phyloP scores from a whole-genome alignment of 2,888 invertebrate species.

The Pteria penguin region DNA sequence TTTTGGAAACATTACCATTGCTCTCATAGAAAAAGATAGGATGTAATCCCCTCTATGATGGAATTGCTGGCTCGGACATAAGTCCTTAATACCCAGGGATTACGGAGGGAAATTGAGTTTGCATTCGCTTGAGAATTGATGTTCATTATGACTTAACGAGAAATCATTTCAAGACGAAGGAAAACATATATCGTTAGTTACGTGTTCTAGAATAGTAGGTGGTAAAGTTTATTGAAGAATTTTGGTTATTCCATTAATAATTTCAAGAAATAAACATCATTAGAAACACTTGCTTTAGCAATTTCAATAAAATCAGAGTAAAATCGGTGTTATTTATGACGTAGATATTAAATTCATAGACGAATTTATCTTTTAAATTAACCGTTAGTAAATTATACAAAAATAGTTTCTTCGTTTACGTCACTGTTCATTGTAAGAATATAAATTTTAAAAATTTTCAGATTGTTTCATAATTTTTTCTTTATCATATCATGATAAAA shows the following conservation, averaged over 20 bases:
- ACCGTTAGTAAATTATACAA: no score
- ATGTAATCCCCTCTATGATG: slow-evolving; percentile 46
- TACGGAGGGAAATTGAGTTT: slow-evolving; percentile 50
- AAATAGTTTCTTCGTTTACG: no score
- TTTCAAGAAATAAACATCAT: not conserved
- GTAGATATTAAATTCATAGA: no score
- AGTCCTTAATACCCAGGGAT: slow-evolving; percentile 47
- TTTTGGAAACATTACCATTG: slow-evolving; percentile 41
- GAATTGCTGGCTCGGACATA: slow-evolving; percentile 45
- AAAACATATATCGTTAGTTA: not conserved
- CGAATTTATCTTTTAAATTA: no score
- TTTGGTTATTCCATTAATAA: not conserved
- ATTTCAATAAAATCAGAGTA: no score
- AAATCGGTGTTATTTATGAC: no score
- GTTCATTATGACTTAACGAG: slow-evolving; percentile 38
- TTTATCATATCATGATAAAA: no score
- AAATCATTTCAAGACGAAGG: slow-evolving; percentile 19
- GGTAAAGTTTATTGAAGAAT: not conserved
- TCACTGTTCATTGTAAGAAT: no score
- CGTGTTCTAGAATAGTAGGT: slow-evolving; percentile 8
- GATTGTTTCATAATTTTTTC: no score
- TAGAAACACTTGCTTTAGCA: not conserved
- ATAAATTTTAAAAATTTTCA: no score
- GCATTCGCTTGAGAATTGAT: slow-evolving; percentile 41
- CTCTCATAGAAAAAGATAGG: slow-evolving; percentile 39